Conservation (phyloP, 35 echinoderm and acorn worm genomes). For the Apostichopus japonicus region DNA sequence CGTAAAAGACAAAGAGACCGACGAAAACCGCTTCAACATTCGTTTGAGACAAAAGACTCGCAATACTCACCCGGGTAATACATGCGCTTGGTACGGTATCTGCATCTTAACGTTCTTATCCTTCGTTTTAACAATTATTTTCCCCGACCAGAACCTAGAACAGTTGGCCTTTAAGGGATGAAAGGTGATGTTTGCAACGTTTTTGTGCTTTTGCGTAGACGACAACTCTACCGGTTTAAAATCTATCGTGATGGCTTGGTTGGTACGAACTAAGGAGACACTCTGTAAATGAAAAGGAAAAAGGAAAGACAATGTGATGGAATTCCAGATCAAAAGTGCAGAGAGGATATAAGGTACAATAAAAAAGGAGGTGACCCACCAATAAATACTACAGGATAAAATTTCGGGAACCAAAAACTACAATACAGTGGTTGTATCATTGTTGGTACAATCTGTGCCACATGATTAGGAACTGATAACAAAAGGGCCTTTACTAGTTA, state of each 20-base stretch:
- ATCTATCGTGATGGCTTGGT: conserved; percentile 89
- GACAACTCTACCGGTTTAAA: conserved; percentile 82
- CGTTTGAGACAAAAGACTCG: background rate
- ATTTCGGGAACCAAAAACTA: too few relatives aligned
- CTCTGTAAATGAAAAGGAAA: conserved; percentile 41
- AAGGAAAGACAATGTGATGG: background rate
- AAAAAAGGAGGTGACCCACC: too few relatives aligned
- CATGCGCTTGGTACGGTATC: conserved; percentile 97
- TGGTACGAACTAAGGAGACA: conserved; percentile 86
- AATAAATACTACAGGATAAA: too few relatives aligned
- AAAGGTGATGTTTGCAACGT: conserved; percentile 91
- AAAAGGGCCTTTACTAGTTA: too few relatives aligned
- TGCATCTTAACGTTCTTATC: conserved; percentile 88
- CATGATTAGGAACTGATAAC: too few relatives aligned
- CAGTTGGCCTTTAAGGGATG: conserved; percentile 87
- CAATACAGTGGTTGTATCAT: too few relatives aligned
- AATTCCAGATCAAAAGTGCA: too few relatives aligned
- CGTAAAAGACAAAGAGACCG: too few relatives aligned
- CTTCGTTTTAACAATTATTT: conserved; percentile 97
- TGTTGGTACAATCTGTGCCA: too few relatives aligned
- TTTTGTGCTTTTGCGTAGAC: conserved; percentile 76
- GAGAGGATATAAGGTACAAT: too few relatives aligned
- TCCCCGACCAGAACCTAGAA: conserved; percentile 88
- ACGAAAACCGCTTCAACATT: too few relatives aligned
- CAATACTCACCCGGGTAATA: conserved; percentile 92